These are phyloP conservation scores for Periphyllus acericola DNA, from an alignment of 2,888 invertebrate genomes.

Conservation along the genomic window DNA sequence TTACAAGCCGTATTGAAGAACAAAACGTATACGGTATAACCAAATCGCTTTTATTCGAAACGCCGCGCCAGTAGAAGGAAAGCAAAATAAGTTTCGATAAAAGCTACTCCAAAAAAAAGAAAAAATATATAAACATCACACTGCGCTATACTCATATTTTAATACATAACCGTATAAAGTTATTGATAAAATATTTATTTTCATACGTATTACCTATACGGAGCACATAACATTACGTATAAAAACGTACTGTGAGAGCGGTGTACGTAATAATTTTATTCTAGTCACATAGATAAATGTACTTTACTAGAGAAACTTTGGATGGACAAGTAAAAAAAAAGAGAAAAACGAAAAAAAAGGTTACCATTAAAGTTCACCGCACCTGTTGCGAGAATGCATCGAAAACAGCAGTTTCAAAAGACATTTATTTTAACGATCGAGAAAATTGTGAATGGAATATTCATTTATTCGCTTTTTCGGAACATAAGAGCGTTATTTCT, in stretches of 20 bases:
- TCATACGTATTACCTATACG: no score
- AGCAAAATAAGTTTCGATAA: no score
- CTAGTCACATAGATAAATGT: slow-evolving; percentile 11
- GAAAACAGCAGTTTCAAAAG: slow-evolving; percentile 17
- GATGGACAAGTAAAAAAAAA: slow-evolving; percentile 9
- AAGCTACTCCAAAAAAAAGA: no score
- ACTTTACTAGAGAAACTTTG: background rate
- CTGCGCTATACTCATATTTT: no score
- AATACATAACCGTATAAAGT: no score
- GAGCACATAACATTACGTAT: background rate
- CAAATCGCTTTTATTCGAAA: no score
- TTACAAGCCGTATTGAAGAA: no score
- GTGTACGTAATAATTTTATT: slow-evolving; percentile 19
- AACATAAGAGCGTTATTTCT: background rate
- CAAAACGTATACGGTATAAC: no score
- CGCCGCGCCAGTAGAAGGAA: no score
- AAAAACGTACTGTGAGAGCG: background rate
- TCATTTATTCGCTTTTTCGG: background rate
- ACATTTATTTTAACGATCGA: slow-evolving; percentile 31
- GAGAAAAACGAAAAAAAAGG: background rate
- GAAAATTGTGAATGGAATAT: background rate
- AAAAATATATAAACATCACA: no score
- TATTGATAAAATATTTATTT: no score
- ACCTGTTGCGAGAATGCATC: slow-evolving; percentile 31
- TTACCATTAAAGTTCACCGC: background rate